Base-by-base conservation (phyloP, 1,140 invertebrate genomes). In the Zaprionus nigranus region DNA sequence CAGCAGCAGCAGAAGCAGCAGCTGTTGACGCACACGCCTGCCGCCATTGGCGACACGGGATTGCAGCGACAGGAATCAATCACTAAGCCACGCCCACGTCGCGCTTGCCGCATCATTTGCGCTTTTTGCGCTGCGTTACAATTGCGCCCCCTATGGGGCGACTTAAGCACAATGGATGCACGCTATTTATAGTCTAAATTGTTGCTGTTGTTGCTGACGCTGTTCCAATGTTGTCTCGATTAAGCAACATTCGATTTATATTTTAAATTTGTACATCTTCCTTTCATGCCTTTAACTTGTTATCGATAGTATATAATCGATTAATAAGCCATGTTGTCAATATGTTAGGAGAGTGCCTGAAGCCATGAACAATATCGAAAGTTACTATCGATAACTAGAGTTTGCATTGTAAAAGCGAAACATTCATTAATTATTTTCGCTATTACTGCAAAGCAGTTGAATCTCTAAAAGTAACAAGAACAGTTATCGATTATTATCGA, bases 31-130 rank as follows among this genome's bases (percentile, higher is more conserved):
- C 7, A 6, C 40, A 46, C n/a, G 40, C 40, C 7, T 9, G 2
- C n/a, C 40, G 26, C 22, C 22, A 17, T 15, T 69, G 72, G 43
- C 60, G 53, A 51, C 70, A 60, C 66, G 53, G 26, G 24, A 38
- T 46, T n/a, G n/a, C 40, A 46, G n/a, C n/a, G 40, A 22, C 49
- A 34, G 61, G 66, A 76, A 73, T 77, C 74, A 77, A 77, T 77
- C 74, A 73, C 54, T 53, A 36, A 53, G 59, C 28, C 70, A 74
- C n/a, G 60, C 49, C 43, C 58, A 57, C 43, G 73, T 40, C 51
- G 38, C 28, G 20, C 43, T 58, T 28, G 17, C 56, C 56, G 12
- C 40, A 59, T 34, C 62, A 40, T 28, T 28, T 56, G 53, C 26
- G 4, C 53, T 56, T 28, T 56, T 26, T 54, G 49, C 49, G 2